Conservation (phyloP, 2,113 vertebrate genomes). For the Mugil cephalus region DNA sequence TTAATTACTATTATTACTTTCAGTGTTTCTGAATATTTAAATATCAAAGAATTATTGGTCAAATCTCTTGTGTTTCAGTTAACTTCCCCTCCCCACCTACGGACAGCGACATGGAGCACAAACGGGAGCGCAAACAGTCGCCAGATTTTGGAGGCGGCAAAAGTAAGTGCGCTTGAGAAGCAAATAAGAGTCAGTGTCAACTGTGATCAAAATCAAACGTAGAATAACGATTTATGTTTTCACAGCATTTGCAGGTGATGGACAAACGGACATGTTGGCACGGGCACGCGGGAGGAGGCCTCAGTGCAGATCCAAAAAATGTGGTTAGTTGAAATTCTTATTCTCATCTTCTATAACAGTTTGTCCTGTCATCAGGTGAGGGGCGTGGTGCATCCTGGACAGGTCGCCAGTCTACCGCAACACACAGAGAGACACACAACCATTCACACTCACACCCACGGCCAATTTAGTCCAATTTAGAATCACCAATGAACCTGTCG, state of each 20-base stretch:
- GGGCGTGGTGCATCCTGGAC: no score
- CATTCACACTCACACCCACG: no score
- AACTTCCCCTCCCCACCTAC: constrained; percentile 63
- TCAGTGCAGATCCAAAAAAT: constrained; percentile 95
- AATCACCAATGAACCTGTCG: no score
- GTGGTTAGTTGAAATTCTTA: no score
- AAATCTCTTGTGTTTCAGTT: constrained; percentile 56
- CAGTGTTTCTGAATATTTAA: background rate
- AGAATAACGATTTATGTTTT: constrained; percentile 2
- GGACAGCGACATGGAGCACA: constrained; percentile 80
- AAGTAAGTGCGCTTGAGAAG: constrained; percentile 75
- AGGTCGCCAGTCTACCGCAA: no score
- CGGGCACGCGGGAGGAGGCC: constrained; percentile 91
- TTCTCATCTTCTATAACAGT: no score
- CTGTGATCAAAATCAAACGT: background rate
- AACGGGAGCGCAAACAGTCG: constrained; percentile 75
- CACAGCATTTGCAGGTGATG: constrained; percentile 84
- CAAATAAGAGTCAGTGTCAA: background rate
- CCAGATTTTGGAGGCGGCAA: constrained; percentile 84
- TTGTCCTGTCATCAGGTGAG: no score
- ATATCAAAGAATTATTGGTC: background rate
- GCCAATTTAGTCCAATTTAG: no score
- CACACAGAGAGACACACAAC: no score
- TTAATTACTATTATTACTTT: no score
- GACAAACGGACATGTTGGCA: constrained; percentile 95